Evolutionary conservation across 2,113 vertebrate species (phyloP).

Genomic region (Epinephelus lanceolatus): DNA sequence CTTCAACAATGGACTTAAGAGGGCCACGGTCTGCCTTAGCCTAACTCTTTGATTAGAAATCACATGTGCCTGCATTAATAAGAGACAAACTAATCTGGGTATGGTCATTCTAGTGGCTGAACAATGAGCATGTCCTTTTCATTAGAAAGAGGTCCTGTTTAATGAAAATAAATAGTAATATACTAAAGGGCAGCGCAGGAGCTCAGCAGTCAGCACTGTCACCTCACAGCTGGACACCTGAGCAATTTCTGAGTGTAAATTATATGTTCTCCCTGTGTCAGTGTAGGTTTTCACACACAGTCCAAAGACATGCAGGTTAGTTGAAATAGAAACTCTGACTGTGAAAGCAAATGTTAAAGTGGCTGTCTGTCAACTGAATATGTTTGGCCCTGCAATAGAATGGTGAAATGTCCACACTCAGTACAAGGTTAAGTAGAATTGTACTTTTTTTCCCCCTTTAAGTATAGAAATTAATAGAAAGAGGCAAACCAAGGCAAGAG

Average conservation of each 20-base stretch:
- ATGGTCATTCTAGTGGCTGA: slow-evolving; percentile 41
- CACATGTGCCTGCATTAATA: slow-evolving; percentile 67
- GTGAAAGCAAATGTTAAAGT: neutral
- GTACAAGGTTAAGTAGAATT: neutral
- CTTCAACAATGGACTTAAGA: slow-evolving; percentile 45
- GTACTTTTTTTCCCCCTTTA: neutral
- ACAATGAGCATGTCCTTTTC: neutral
- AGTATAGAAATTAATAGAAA: neutral
- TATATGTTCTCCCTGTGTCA: neutral
- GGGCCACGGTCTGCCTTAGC: slow-evolving; percentile 8
- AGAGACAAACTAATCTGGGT: slow-evolving; percentile 52
- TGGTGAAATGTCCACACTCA: neutral
- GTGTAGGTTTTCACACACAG: neutral
- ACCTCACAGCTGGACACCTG: neutral
- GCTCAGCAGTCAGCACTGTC: neutral
- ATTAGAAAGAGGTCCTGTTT: slow-evolving; percentile 29
- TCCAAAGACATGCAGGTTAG: neutral
- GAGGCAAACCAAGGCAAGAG: neutral
- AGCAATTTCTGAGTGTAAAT: neutral
- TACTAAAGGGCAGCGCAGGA: neutral
- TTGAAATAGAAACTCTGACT: neutral
- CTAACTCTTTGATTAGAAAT: slow-evolving; percentile 59
- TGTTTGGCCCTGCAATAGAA: neutral
- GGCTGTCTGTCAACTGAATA: neutral
- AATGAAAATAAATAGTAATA: slow-evolving; percentile 22